phyloP scores from a whole-genome alignment of 2,797 vertebrate species.

The Sarcophilus harrisii region DNA sequence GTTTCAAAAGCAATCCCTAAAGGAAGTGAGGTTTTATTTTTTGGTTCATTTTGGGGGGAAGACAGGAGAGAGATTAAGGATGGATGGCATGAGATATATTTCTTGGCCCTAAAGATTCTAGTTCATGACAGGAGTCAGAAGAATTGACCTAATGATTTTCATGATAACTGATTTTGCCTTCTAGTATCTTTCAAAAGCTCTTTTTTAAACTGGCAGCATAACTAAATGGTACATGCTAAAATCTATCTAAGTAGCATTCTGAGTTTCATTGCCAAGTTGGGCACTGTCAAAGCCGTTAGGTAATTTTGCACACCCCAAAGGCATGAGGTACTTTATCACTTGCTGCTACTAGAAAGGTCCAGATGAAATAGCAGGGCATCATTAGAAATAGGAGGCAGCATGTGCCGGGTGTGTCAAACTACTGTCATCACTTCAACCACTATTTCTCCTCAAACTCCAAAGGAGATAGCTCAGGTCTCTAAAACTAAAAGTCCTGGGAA shows the following conservation, averaged over 20 bases:
- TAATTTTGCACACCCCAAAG: too few relatives aligned
- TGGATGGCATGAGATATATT: neutral
- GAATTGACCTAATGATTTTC: neutral
- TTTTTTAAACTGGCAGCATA: neutral
- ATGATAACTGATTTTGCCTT: neutral
- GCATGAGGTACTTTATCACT: neutral
- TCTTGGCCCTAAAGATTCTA: neutral
- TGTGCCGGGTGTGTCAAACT: neutral
- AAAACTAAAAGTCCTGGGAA: neutral
- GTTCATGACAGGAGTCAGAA: neutral
- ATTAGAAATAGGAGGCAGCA: neutral
- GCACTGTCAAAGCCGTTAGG: neutral
- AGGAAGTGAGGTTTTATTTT: neutral
- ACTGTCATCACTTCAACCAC: neutral
- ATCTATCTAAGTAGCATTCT: neutral
- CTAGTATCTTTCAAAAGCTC: conserved; percentile 18
- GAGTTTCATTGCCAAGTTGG: neutral
- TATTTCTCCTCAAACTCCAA: neutral
- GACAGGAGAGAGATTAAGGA: neutral
- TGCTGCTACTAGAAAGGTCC: neutral
- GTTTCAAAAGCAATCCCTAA: neutral
- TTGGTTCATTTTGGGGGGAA: neutral
- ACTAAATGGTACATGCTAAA: neutral
- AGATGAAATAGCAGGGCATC: neutral
- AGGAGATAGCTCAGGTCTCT: neutral